Percentiles rank a stretch among this genome's conserved stretches.
These are phyloP conservation scores for Microchirus variegatus DNA, from an alignment of 2,797 vertebrate genomes.

Conservation along the genomic window DNA sequence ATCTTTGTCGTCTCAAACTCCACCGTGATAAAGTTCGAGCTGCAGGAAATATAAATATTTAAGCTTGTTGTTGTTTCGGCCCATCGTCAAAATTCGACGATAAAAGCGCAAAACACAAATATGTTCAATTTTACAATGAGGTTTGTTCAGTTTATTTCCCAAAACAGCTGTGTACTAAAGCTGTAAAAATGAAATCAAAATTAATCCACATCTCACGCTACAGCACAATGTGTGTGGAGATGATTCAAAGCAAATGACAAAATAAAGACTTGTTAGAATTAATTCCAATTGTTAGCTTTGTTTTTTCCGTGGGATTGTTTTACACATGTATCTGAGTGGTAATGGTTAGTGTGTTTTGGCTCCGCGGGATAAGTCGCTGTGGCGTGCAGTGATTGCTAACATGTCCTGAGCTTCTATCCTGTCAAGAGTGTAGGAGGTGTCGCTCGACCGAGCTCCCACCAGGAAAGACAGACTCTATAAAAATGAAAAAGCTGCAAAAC, in stretches of 20 bases:
- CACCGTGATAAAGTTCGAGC: neutral
- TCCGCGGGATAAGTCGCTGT: neutral
- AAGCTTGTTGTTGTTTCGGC: too few relatives aligned
- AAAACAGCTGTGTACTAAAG: neutral
- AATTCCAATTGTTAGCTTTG: neutral
- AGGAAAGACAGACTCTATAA: too few relatives aligned
- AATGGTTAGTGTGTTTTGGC: neutral
- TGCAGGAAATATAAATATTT: neutral
- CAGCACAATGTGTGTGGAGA: neutral
- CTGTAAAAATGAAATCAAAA: neutral
- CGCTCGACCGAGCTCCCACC: too few relatives aligned
- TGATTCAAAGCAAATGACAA: neutral
- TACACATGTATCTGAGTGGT: neutral
- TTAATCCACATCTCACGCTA: neutral
- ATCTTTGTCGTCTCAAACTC: conserved; percentile 3
- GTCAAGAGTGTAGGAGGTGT: too few relatives aligned
- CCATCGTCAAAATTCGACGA: neutral
- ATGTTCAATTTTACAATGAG: neutral
- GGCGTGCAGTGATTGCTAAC: neutral
- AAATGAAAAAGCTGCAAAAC: too few relatives aligned
- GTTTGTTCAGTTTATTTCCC: neutral
- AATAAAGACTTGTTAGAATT: neutral
- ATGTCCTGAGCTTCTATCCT: too few relatives aligned
- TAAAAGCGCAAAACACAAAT: neutral
- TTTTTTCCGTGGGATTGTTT: neutral